A percentile compares a stretch with the other conserved stretches of the same genome.
phyloP scores from a whole-genome alignment of 2,113 vertebrate species.

The Notothenia coriiceps region DNA sequence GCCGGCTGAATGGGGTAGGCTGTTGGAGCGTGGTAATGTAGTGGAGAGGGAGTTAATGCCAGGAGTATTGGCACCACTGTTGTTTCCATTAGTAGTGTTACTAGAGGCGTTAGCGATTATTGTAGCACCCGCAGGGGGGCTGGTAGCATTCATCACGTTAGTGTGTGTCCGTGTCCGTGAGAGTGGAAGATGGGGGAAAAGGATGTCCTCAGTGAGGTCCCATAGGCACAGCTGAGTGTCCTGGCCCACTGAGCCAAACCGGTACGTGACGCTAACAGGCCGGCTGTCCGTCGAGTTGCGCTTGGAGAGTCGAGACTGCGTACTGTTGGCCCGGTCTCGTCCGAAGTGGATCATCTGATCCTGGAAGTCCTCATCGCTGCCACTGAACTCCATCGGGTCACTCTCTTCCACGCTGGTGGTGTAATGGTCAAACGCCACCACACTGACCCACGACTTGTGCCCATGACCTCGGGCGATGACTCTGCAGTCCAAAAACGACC shows the following conservation, averaged over 20 bases:
- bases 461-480: slow-evolving; percentile 97
- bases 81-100: slow-evolving; percentile 81
- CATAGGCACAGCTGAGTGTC: slow-evolving; percentile 98
- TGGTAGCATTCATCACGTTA: slow-evolving; percentile 97
- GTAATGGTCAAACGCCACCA: slow-evolving; percentile 97
- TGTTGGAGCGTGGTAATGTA: slow-evolving; percentile 96
- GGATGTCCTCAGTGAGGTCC: slow-evolving; percentile 99
- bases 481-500: slow-evolving; percentile 96
- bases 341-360: slow-evolving; percentile 92
- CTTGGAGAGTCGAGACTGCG: slow-evolving; percentile 96
- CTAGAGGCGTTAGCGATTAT: slow-evolving; percentile 74
- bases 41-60: slow-evolving; percentile 89
- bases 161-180: slow-evolving; percentile 98
- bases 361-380: slow-evolving; percentile 99
- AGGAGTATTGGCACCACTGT: slow-evolving; percentile 84
- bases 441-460: slow-evolving; percentile 98
- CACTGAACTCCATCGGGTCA: slow-evolving; percentile 95
- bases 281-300: slow-evolving; percentile 98
- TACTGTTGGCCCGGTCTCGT: slow-evolving; percentile 95
- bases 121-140: slow-evolving; percentile 84
- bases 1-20: slow-evolving; percentile 92
- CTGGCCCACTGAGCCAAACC: slow-evolving; percentile 98
- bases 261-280: slow-evolving; percentile 95
- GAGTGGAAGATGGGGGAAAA: slow-evolving; percentile 97
- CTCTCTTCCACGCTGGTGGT: slow-evolving; percentile 98